These are phyloP conservation scores for Fringilla coelebs DNA, from an alignment of 2,797 vertebrate genomes.

Conservation along the genomic window DNA sequence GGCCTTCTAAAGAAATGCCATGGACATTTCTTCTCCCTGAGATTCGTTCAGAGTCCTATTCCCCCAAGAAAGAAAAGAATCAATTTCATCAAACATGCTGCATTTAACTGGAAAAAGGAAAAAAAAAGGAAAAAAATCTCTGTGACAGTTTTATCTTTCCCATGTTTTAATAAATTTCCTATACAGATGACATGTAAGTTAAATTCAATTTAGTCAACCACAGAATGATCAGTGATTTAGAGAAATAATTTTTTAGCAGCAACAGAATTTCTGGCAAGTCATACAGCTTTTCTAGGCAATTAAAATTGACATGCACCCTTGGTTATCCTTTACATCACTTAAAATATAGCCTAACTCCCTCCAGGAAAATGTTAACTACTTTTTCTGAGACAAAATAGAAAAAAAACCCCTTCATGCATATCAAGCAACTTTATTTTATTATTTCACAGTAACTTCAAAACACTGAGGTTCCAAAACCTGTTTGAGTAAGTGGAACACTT, in stretches of 20 bases:
- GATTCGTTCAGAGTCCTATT: neutral
- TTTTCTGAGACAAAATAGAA: neutral
- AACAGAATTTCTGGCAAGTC: neutral
- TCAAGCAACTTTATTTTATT: neutral
- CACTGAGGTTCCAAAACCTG: neutral
- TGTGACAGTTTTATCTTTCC: neutral
- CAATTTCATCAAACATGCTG: neutral
- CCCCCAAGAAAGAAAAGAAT: neutral
- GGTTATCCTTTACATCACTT: neutral
- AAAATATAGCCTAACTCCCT: neutral
- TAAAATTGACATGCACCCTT: neutral
- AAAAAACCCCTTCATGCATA: neutral
- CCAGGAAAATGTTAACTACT: neutral
- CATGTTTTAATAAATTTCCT: neutral
- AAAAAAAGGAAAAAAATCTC: neutral
- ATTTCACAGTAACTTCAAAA: neutral
- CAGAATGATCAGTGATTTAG: neutral
- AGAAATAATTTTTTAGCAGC: neutral
- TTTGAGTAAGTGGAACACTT: neutral
- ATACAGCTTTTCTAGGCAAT: neutral
- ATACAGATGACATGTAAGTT: neutral
- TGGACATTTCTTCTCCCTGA: neutral
- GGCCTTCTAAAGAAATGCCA: neutral
- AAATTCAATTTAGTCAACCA: neutral
- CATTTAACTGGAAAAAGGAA: neutral